Conservation (phyloP, 1,140 invertebrate genomes). For the Macrocentrus cingulum region DNA sequence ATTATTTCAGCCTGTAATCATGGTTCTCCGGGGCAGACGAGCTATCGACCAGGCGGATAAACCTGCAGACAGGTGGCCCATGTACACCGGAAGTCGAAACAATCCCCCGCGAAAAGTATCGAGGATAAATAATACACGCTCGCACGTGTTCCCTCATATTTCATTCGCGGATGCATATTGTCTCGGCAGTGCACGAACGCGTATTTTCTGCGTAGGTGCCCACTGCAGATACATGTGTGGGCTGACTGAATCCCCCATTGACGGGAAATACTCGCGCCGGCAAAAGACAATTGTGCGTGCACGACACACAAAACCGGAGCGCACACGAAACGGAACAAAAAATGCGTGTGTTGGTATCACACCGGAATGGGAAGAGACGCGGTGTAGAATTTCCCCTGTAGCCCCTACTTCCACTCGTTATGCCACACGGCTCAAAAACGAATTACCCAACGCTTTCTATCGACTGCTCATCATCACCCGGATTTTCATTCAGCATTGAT, state of each 20-base stretch:
- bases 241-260: slow-evolving; percentile 31
- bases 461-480: background rate
- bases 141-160: slow-evolving; percentile 10
- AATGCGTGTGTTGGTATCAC: background rate
- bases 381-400: slow-evolving; percentile 1
- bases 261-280: slow-evolving; percentile 38
- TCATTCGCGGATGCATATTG: background rate
- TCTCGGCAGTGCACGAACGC: slow-evolving; percentile 33
- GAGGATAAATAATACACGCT: background rate
- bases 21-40: background rate
- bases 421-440: slow-evolving; percentile 9
- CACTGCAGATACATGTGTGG: slow-evolving; percentile 27
- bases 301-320: slow-evolving; percentile 39
- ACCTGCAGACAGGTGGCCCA: slow-evolving; percentile 17
- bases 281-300: slow-evolving; percentile 44
- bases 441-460: slow-evolving; percentile 28
- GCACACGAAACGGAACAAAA: slow-evolving; percentile 31
- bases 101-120: slow-evolving; percentile 17
- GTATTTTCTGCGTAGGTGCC: slow-evolving; percentile 21
- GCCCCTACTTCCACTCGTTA: slow-evolving; percentile 18
- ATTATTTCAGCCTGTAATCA: slow-evolving; percentile 5
- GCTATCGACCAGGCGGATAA: slow-evolving; percentile 14
- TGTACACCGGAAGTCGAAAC: slow-evolving; percentile 3
- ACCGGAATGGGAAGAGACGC: slow-evolving; percentile 21
- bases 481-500: background rate